Evolutionary conservation across 1,140 invertebrate genomes (phyloP), one percentile per base, ranked within the genome.

Genomic region (Drosophila azteca): DNA sequence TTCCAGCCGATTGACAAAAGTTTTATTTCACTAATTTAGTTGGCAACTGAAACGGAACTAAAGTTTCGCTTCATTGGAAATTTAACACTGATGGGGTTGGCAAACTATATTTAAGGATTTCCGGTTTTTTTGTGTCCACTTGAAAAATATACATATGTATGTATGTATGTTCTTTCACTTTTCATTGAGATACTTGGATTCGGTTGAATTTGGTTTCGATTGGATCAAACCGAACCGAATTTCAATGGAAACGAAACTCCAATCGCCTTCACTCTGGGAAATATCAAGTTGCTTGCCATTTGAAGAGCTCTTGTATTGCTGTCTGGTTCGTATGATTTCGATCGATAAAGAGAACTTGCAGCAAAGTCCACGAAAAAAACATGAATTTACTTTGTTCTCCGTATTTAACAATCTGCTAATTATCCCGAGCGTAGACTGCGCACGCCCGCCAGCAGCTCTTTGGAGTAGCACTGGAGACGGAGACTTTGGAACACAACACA

Each of bases 11-110:
- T 77, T 74, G 63, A 73, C 13, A 49, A 52, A 70, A 72, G 44
- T 70, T 69, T 24, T 45, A 41, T 69, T 50, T 69, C 64, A 69
- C 52, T 48, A 69, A 70, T 70, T 53, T 44, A 71, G 49, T 61
- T 72, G 52, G 24, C 13, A 52, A 54, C 51, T 71, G 26, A 13
- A 31, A 70, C 51, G 5, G 20, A 29, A 39, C 44, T 48, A 70
- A 39, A 39, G 35, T 39, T 39, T 13, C 11, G 11, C 13, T 11
- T 13, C 35, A 11, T 39, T 39, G 3, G 9, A 11, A 39, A 13
- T 13, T 39, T 39, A 13, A 13, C 35, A 13, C 11, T 9, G 35
- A 39, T 3, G 35, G 45, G 17, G 2, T 20, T 20, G 45, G 4
- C 2, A 31, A 1, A 31, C 29, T 31, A 2, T 31, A 8, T 2